Evolutionary conservation across 2,888 invertebrate genomes (phyloP), one percentile per base, ranked within the genome.

Genomic region (Liodrosophila aerea): DNA sequence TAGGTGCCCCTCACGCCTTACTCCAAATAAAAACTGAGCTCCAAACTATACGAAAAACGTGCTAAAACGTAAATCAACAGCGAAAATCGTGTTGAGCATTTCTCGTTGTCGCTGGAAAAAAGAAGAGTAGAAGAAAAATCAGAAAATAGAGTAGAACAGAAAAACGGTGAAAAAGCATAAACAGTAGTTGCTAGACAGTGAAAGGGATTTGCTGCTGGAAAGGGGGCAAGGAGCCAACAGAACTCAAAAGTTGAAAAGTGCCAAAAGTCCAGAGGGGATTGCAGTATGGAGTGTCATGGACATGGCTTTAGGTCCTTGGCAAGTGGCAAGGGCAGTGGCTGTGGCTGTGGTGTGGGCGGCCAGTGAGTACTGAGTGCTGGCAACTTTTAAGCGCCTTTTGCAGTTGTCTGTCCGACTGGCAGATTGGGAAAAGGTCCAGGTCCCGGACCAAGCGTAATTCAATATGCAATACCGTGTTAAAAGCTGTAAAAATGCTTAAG

Each of bases 401-500:
- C 71, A 81, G 57, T 64, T 76, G 66, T 69, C 69, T 76, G 66
- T 69, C 69, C 80, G 31, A 30, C 52, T 37, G 51, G 12, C 18
- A 30, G 49, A 47, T 56, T 56, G 49, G 36, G 34, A 41, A 13
- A 34, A 18, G 30, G 7, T 56, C 41, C 49, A 22, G 30, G 39
- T 16, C 37, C 15, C 15, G 37, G 43, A 52, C 40, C 47, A 78
- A 60, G n/a, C 71, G 85, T 81, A 81, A 81, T 85, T 85, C 85
- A 82, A 81, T 81, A 78, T 85, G 83, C 81, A 71, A 64, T 67
- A 43, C 77, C 68, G 66, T 78, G 78, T 62, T 78, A 73, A 84
- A 81, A 84, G 84, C 85, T 78, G 83, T 81, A 75, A 82, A 81
- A 81, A 85, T 81, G 71, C 67, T 85, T 78, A 81, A 81, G 83